Base-by-base conservation (phyloP, 2,888 invertebrate species). In the Drosophila aldrichi region DNA sequence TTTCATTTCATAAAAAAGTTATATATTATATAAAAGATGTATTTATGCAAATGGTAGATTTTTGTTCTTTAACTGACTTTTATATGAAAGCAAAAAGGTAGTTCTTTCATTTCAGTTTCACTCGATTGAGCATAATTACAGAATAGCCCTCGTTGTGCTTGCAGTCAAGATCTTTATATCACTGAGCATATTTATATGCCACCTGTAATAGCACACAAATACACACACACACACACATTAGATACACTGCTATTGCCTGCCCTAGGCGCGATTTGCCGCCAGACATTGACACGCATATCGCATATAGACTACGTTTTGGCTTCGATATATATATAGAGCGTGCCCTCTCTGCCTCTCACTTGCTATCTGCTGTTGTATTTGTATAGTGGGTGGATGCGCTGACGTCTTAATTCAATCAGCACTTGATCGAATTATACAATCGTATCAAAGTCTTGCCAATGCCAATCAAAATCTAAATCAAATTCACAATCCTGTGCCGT, bases 361-460 rank as follows among this genome's bases (percentile, higher is more conserved):
- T 22, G 20, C 36, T 14, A 14, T 14, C 40, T 57, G 51, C 61
- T 58, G 57, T 51, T 70, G 40, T 20, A 18, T 14, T 55, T 18
- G 32, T 29, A 9, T 44, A 60, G 59, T 74, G 55, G 67, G 80
- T 77, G 82, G 76, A 71, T 72, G 80, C 63, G 80, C 82, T 89
- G 89, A 89, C 86, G 89, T 86, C 85, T 87, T 84, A 75, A 84
- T 82, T 87, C 89, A 87, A 82, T 89, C 86, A 82, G 71, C 89
- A 84, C 82, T 79, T 77, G 82, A 89, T 87, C 82, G 87, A 83
- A 84, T 86, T 83, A 88, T 76, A 81, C 79, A 86, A 83, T 71
- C 88, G 74, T 54, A 79, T 84, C 88, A 83, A 77, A 87, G 82
- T 70, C 77, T 74, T 66, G 63, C 70, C 77, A 70, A 62, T 68